Evolutionary conservation across 1,140 invertebrate species (phyloP).

Genomic region (Tetragonula clypearis): DNA sequence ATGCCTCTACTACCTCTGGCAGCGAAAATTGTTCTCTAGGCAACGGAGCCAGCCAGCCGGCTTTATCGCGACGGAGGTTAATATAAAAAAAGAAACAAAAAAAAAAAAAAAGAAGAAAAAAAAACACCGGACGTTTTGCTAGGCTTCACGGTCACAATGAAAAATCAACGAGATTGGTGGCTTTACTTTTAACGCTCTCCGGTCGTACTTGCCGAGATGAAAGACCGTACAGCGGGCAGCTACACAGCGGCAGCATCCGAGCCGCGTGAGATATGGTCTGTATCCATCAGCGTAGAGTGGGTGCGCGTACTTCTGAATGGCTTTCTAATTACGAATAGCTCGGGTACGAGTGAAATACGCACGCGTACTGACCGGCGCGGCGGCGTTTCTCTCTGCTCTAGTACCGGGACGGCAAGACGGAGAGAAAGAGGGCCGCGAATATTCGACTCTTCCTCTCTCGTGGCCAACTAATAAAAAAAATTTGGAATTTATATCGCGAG

Average conservation of each 20-base stretch:
- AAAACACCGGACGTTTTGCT: not conserved
- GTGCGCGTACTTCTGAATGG: slow-evolving; percentile 63
- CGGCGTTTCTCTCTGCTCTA: slow-evolving; percentile 21
- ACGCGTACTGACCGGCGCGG: not conserved
- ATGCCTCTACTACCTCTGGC: too few species aligned
- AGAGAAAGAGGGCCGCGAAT: not conserved
- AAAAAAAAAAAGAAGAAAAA: too few species aligned
- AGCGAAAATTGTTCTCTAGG: not conserved
- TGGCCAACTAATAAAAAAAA: slow-evolving; percentile 28
- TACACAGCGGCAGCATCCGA: slow-evolving; percentile 39
- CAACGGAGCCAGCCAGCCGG: not conserved
- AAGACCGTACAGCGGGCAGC: slow-evolving; percentile 32
- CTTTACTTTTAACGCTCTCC: slow-evolving; percentile 46
- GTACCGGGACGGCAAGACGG: slow-evolving; percentile 7
- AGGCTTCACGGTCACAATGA: slow-evolving; percentile 29
- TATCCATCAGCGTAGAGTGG: slow-evolving; percentile 64
- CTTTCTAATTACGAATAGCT: slow-evolving; percentile 65
- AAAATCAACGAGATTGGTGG: slow-evolving; percentile 42
- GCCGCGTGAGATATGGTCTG: slow-evolving; percentile 61
- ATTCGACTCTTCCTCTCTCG: slow-evolving; percentile 5
- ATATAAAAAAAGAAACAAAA: slow-evolving; percentile 4
- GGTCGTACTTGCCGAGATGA: slow-evolving; percentile 55
- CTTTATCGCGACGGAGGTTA: slow-evolving; percentile 11
- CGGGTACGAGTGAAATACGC: slow-evolving; percentile 60
- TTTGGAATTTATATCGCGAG: slow-evolving; percentile 36